phyloP scores from a whole-genome alignment of 2,113 vertebrate species.

The Synchiropus splendidus region DNA sequence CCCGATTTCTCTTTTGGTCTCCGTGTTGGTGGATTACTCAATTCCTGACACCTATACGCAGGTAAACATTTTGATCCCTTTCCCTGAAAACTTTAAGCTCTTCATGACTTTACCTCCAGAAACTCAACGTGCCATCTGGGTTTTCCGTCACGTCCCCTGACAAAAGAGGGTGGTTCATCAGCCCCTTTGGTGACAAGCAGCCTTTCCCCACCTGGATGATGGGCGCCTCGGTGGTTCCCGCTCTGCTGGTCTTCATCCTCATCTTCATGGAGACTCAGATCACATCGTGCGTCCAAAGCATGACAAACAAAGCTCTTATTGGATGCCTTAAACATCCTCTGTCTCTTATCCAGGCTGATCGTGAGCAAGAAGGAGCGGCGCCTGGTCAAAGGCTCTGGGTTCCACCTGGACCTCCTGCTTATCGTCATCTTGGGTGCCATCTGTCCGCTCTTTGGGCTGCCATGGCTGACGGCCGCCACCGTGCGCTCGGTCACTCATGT shows the following conservation, averaged over 20 bases:
- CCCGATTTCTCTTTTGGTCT: constrained; percentile 93
- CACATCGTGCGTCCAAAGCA: constrained; percentile 79
- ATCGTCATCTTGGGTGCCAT: constrained; percentile 86
- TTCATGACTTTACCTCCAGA: constrained; percentile 60
- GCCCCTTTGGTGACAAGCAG: constrained; percentile 82
- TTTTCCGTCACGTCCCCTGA: constrained; percentile 90
- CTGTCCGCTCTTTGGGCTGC: constrained; percentile 88
- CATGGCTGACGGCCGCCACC: constrained; percentile 91
- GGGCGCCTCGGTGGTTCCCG: constrained; percentile 88
- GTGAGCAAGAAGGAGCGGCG: constrained; percentile 91
- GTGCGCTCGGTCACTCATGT: constrained; percentile 93
- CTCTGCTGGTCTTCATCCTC: constrained; percentile 93
- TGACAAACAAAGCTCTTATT: too few relatives aligned
- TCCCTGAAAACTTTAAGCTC: too few relatives aligned
- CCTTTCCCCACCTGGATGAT: constrained; percentile 96
- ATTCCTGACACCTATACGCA: constrained; percentile 93
- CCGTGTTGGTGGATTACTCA: constrained; percentile 82
- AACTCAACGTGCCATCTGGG: constrained; percentile 88
- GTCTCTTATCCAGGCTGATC: constrained; percentile 72
- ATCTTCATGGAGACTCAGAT: constrained; percentile 99
- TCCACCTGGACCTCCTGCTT: constrained; percentile 92
- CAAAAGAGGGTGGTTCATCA: constrained; percentile 94
- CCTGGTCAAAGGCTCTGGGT: constrained; percentile 88
- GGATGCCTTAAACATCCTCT: fast-evolving
- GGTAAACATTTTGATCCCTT: constrained; percentile 53